Evolutionary conservation across 2,113 vertebrate species (phyloP), one percentile per base, ranked within the genome.

Genomic region (Engraulis encrasicolus): DNA sequence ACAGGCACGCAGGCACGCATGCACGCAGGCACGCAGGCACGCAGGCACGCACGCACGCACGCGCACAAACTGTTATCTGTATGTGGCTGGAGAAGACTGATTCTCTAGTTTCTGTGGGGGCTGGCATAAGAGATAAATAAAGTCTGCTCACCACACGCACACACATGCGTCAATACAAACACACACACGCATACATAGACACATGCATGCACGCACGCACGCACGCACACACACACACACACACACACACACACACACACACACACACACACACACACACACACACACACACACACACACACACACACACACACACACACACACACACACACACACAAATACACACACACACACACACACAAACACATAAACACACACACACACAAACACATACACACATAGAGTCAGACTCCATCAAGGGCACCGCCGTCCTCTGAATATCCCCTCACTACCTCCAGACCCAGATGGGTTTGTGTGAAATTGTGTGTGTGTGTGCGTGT

Each of bases 41-140:
- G n/a, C n/a, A n/a, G n/a, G n/a, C n/a, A n/a, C n/a, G n/a, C n/a
- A n/a, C n/a, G n/a, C n/a, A n/a, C n/a, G n/a, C n/a, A n/a, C n/a
- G n/a, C n/a, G n/a, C n/a, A n/a, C 81, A 20, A 61, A 77, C 81
- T 85, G 83, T 31, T 81, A 81, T 77, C 80, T n/a, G n/a, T n/a
- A n/a, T 85, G 71, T 80, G 50, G 31, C 52, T 85, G 79, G 81
- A 85, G 83, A 31, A 81, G 79, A 81, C 79, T 85, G 79, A 80
- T 49, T 78, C 79, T 80, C 83, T 81, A 19, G 83, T 85, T 78
- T 85, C 79, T 2, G 48, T 49, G 52, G 71, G 45, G 38, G 50
- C 83, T 85, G 83, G 79, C 79, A 77, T 50, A 50, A 61, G 58
- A 85, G 83, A 85, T 85, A 85, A 85, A 85, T 54, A 17, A 54